Evolutionary conservation across 2,113 vertebrate genomes (phyloP).

Genomic region (Pongo pygmaeus): DNA sequence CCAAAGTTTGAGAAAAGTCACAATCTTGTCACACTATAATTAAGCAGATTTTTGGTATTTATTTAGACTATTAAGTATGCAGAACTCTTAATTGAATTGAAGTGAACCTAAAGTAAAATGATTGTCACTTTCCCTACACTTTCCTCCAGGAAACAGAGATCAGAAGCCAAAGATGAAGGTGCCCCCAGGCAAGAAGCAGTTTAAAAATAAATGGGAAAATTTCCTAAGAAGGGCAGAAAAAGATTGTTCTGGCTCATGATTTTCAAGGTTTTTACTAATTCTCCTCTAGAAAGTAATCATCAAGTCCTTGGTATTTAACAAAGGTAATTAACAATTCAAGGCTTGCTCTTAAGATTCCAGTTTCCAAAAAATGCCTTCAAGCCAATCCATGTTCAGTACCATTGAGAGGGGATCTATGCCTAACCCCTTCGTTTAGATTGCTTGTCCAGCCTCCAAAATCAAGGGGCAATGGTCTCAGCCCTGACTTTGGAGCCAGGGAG

Average conservation of each 20-base stretch:
- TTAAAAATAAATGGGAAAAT: conserved; percentile 38
- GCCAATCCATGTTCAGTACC: neutral
- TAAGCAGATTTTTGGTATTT: neutral
- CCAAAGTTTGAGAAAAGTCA: conserved; percentile 28
- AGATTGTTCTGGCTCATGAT: neutral
- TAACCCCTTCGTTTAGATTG: neutral
- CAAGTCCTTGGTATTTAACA: neutral
- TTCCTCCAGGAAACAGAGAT: conserved; percentile 37
- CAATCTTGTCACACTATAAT: neutral
- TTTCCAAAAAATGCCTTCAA: neutral
- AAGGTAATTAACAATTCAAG: neutral
- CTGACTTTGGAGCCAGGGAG: neutral
- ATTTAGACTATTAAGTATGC: neutral
- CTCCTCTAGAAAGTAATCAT: neutral
- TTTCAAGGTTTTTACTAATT: conserved; percentile 6
- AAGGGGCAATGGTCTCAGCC: neutral
- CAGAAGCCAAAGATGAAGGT: conserved; percentile 26
- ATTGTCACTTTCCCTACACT: conserved; percentile 28
- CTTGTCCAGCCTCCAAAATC: neutral
- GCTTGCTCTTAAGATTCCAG: neutral
- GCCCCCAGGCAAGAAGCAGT: neutral
- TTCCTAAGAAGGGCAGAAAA: neutral
- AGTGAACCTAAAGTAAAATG: conserved; percentile 35
- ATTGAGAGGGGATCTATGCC: neutral
- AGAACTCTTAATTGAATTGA: conserved; percentile 26